Evolutionary conservation across 2,113 vertebrate genomes (phyloP).

Genomic region (Typhlomys cinereus): DNA sequence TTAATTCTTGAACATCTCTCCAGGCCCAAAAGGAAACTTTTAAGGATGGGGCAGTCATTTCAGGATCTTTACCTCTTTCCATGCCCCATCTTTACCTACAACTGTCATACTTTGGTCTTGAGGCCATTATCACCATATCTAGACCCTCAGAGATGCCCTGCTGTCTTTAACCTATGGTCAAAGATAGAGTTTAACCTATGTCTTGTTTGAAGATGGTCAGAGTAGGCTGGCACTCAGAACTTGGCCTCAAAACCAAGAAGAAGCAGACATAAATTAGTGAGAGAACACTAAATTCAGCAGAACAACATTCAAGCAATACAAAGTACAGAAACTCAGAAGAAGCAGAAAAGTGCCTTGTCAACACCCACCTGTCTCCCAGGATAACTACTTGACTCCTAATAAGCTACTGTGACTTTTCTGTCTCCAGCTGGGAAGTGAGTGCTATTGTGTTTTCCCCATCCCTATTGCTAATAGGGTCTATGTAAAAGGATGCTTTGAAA

Average conservation of each 20-base stretch:
- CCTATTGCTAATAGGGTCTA: not conserved
- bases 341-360: not conserved
- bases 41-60: not conserved
- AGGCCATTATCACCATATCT: slow-evolving; percentile 53
- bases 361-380: not conserved
- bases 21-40: slow-evolving; percentile 49
- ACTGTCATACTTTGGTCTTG: slow-evolving; percentile 46
- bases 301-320: not conserved
- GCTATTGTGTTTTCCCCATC: not conserved
- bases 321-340: slow-evolving; percentile 8
- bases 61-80: slow-evolving; percentile 7
- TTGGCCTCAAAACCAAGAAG: slow-evolving; percentile 49
- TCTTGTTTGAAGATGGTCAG: slow-evolving; percentile 43
- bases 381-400: not conserved
- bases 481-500: not conserved
- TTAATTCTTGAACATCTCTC: too few species aligned
- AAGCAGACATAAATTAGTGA: slow-evolving; percentile 47
- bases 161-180: slow-evolving; percentile 47
- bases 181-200: not conserved
- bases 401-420: not conserved
- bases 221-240: slow-evolving; percentile 22
- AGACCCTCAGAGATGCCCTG: not conserved
- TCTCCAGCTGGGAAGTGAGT: not conserved
- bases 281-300: not conserved
- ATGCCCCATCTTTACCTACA: not conserved